These are phyloP conservation scores for Aurelia sp. DNA, from an alignment of 30 jellyfish, hydroid and myxozoan genomes.

Conservation along the genomic window DNA sequence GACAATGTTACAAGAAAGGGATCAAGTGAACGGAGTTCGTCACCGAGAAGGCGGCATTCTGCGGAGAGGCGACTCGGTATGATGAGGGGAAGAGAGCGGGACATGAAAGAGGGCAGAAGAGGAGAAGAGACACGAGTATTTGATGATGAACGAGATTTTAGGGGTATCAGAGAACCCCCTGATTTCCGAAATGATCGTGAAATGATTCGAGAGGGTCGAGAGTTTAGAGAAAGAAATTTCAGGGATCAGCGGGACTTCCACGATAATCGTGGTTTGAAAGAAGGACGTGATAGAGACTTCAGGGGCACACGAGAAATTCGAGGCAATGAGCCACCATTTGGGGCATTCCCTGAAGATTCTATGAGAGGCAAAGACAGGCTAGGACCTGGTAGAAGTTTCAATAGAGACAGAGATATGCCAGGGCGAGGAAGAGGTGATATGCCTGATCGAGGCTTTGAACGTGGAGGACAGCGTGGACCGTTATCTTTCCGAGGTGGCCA, in stretches of 20 bases:
- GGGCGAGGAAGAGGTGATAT: slow-evolving; percentile 55
- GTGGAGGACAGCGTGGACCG: slow-evolving; percentile 59
- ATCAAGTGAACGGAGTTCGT: slow-evolving; percentile 47
- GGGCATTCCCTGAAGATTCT: slow-evolving; percentile 34
- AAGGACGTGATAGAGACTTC: slow-evolving; percentile 59
- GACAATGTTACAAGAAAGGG: slow-evolving; percentile 32
- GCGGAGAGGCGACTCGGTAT: slow-evolving; percentile 31
- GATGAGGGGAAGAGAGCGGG: slow-evolving; percentile 66
- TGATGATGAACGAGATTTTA: slow-evolving; percentile 19
- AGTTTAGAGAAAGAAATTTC: slow-evolving; percentile 9
- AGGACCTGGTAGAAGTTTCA: slow-evolving; percentile 49
- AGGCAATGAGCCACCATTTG: slow-evolving; percentile 22
- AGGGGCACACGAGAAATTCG: slow-evolving; percentile 63
- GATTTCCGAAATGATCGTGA: slow-evolving; percentile 7
- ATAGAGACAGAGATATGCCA: slow-evolving; percentile 66
- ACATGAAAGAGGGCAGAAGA: slow-evolving; percentile 39
- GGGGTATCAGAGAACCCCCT: slow-evolving; percentile 9
- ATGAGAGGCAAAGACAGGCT: slow-evolving; percentile 24
- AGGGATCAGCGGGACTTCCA: slow-evolving; percentile 12
- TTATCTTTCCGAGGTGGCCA: slow-evolving; percentile 30
- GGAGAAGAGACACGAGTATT: slow-evolving; percentile 28
- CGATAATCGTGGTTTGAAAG: slow-evolving; percentile 28
- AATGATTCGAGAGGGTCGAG: slow-evolving; percentile 23
- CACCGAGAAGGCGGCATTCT: slow-evolving; percentile 57
- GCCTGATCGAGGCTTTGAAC: slow-evolving; percentile 67